Evolutionary conservation across 2,888 invertebrate genomes (phyloP).

Genomic region (Steinernema carpocapsae): DNA sequence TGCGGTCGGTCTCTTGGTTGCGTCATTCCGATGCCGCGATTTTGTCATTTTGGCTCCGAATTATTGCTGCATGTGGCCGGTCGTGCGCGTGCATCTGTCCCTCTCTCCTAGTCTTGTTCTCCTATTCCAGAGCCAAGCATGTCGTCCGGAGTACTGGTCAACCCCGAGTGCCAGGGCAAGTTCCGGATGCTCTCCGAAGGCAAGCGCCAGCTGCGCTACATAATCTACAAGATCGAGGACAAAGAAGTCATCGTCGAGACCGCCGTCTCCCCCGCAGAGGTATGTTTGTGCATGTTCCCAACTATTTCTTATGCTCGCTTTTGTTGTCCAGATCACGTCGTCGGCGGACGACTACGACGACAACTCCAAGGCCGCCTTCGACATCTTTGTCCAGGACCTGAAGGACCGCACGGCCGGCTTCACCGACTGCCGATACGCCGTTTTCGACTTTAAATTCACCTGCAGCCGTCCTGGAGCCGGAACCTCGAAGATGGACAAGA

Average conservation of each 20-base stretch:
- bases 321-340: slow-evolving; percentile 41
- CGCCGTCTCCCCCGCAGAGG: slow-evolving; percentile 64
- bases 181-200: slow-evolving; percentile 69
- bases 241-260: slow-evolving; percentile 68
- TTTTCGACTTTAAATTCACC: slow-evolving; percentile 95
- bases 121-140: too few species aligned
- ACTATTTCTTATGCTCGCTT: not conserved
- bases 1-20: too few species aligned
- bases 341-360: slow-evolving; percentile 67
- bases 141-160: slow-evolving; percentile 67
- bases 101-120: too few species aligned
- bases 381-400: slow-evolving; percentile 89
- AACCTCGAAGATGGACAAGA: slow-evolving; percentile 91
- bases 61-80: too few species aligned
- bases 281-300: slow-evolving; percentile 37
- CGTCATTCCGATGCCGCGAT: too few species aligned
- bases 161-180: slow-evolving; percentile 68
- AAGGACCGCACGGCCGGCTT: slow-evolving; percentile 79
- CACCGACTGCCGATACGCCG: slow-evolving; percentile 90
- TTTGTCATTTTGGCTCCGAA: too few species aligned
- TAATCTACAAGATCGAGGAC: slow-evolving; percentile 69
- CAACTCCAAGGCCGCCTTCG: slow-evolving; percentile 79
- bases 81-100: too few species aligned
- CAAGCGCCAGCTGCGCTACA: slow-evolving; percentile 67
- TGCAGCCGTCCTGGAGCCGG: slow-evolving; percentile 86